These are phyloP conservation scores for Bombus superbus DNA, from an alignment of 1,140 invertebrate genomes.

Conservation along the genomic window DNA sequence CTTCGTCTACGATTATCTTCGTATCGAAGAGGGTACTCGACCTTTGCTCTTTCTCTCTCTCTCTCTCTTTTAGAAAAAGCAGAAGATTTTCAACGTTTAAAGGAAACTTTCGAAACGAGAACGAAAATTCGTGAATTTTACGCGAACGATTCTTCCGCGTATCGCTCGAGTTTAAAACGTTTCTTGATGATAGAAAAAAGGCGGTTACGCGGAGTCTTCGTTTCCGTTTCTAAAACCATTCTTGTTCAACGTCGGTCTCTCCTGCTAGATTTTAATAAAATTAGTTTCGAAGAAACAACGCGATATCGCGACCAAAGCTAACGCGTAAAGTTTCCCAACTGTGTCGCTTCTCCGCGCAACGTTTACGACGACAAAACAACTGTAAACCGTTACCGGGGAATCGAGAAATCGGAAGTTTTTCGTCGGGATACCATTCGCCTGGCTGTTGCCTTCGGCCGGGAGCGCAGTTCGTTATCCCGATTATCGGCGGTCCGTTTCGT, in stretches of 20 bases:
- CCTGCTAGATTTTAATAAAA: background rate
- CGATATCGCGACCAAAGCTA: background rate
- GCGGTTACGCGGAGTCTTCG: background rate
- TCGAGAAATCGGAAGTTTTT: slow-evolving; percentile 5
- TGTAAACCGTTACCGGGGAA: background rate
- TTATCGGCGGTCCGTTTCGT: background rate
- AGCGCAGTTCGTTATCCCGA: background rate
- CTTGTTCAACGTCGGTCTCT: background rate
- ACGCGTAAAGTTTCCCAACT: slow-evolving; percentile 1
- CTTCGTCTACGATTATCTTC: too few relatives aligned
- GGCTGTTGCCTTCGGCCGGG: background rate
- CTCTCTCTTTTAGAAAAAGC: too few relatives aligned
- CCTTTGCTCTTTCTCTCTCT: too few relatives aligned
- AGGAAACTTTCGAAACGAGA: too few relatives aligned
- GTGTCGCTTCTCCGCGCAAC: background rate
- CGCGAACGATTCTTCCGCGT: background rate
- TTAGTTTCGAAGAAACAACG: background rate
- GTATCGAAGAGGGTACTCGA: too few relatives aligned
- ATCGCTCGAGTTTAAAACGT: background rate
- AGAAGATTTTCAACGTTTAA: too few relatives aligned
- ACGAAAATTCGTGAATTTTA: too few relatives aligned
- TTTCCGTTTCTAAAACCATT: background rate
- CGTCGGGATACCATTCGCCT: background rate
- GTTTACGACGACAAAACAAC: slow-evolving; percentile 29
- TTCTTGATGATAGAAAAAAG: too few relatives aligned